Conservation (phyloP, 2,888 invertebrate genomes). For the Apamea crenata region DNA sequence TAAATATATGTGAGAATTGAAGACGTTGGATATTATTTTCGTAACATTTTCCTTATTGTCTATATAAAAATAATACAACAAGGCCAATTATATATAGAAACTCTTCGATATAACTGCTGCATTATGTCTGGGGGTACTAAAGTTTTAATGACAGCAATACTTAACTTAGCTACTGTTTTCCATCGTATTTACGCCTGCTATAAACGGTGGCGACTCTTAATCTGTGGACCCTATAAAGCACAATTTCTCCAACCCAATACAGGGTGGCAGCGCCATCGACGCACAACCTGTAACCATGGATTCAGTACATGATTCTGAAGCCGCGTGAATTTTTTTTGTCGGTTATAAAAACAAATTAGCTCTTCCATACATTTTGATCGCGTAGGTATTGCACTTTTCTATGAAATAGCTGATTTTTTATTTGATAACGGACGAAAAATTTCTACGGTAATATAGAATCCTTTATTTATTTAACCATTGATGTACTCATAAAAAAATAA, state of each 20-base stretch:
- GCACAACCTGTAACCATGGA: background rate
- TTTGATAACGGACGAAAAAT: background rate
- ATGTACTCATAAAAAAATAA: too few species aligned
- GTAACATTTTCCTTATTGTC: constrained; percentile 18
- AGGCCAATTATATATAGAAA: constrained; percentile 10
- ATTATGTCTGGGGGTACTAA: background rate
- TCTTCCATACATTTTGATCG: background rate
- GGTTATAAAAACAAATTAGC: background rate
- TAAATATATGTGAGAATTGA: background rate
- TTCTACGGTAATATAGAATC: too few species aligned
- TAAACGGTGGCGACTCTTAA: background rate
- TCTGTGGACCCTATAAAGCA: constrained; percentile 31
- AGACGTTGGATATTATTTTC: constrained; percentile 3
- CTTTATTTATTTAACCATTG: too few species aligned
- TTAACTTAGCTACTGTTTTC: background rate
- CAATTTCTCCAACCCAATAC: background rate
- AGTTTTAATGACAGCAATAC: constrained; percentile 22
- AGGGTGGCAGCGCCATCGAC: background rate
- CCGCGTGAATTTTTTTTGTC: too few species aligned
- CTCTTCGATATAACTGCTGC: background rate
- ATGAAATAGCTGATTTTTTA: background rate
- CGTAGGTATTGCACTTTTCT: background rate
- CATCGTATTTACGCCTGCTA: constrained; percentile 11
- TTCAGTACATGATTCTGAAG: background rate
- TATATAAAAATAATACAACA: background rate